Percentiles rank a stretch among this genome's conserved stretches.
phyloP scores from a whole-genome alignment of 2,113 vertebrate genomes.

The Thalassoma bifasciatum region DNA sequence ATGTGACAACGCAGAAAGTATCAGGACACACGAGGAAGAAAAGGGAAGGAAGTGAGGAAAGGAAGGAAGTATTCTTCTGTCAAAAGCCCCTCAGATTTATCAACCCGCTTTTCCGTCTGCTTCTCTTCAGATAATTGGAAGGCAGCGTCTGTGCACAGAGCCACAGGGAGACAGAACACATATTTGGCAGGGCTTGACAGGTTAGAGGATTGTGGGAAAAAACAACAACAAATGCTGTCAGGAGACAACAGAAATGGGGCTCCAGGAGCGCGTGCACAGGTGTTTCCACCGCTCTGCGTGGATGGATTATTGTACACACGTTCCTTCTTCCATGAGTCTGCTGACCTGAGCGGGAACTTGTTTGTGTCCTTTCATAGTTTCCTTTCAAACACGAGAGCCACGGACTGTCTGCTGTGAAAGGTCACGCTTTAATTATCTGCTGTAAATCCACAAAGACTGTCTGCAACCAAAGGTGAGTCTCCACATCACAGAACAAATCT shows the following conservation, averaged over 20 bases:
- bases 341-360: background rate
- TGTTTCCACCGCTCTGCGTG: background rate
- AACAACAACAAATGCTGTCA: slow-evolving; percentile 60
- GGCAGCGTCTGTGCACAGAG: slow-evolving; percentile 56
- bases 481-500: slow-evolving; percentile 14
- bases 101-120: slow-evolving; percentile 62
- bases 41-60: slow-evolving; percentile 18
- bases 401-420: slow-evolving; percentile 28
- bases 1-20: slow-evolving; percentile 47
- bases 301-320: background rate
- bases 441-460: background rate
- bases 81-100: slow-evolving; percentile 72
- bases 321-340: slow-evolving; percentile 6
- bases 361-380: background rate
- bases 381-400: slow-evolving; percentile 15
- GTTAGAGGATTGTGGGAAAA: slow-evolving; percentile 57
- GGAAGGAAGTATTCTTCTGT: slow-evolving; percentile 58
- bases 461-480: background rate
- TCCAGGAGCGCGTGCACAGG: background rate
- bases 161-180: slow-evolving; percentile 70
- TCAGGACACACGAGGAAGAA: slow-evolving; percentile 39
- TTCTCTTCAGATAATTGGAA: slow-evolving; percentile 78
- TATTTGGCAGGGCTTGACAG: slow-evolving; percentile 73
- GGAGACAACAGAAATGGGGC: slow-evolving; percentile 38
- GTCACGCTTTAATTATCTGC: slow-evolving; percentile 50